These are phyloP conservation scores for Cylloceria caligata DNA, from an alignment of 2,888 invertebrate species.

Conservation along the genomic window DNA sequence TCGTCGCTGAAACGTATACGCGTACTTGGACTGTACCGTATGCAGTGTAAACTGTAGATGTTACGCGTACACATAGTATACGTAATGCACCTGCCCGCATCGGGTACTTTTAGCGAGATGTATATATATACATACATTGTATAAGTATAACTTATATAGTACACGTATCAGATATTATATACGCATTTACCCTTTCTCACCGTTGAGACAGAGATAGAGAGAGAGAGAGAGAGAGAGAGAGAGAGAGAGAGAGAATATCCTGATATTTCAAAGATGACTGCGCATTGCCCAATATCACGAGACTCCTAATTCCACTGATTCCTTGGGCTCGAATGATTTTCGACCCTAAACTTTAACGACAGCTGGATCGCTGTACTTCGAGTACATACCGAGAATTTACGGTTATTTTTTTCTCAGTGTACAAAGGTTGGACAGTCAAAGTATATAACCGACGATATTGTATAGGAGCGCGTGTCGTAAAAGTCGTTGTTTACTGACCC, in stretches of 20 bases:
- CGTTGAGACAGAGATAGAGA: background rate
- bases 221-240: background rate
- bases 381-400: background rate
- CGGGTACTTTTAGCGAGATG: background rate
- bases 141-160: conserved; percentile 34
- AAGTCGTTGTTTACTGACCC: background rate
- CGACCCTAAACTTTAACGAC: background rate
- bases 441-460: background rate
- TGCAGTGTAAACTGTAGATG: background rate
- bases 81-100: conserved; percentile 1
- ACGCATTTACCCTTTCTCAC: conserved; percentile 58
- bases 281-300: conserved; percentile 4
- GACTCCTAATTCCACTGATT: conserved; percentile 2
- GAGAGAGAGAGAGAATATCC: background rate
- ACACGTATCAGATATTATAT: conserved; percentile 54
- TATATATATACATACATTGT: background rate
- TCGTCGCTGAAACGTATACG: conserved; percentile 19
- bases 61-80: background rate
- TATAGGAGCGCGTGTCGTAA: conserved; percentile 4
- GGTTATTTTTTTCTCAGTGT: background rate
- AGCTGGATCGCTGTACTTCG: background rate
- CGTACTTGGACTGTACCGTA: too few relatives aligned
- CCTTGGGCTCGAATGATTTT: background rate
- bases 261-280: conserved; percentile 10
- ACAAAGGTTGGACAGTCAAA: background rate